phyloP scores from a whole-genome alignment of 2,113 vertebrate species.

The Aramus guarauna region DNA sequence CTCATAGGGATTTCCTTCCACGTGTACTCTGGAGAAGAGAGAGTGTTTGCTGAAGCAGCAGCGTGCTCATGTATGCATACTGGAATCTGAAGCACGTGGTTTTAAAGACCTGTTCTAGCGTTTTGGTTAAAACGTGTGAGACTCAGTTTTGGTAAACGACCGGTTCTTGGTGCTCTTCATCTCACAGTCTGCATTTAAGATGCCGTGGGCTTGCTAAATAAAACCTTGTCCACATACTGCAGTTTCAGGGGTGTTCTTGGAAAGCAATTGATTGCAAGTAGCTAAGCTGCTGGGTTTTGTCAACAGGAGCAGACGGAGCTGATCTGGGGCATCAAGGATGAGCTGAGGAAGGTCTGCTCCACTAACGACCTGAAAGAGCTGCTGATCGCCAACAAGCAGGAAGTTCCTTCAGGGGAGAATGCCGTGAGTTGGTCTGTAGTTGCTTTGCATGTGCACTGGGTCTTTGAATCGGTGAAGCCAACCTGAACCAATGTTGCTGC shows the following conservation, averaged over 20 bases:
- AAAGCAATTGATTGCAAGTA: neutral
- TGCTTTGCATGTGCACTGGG: neutral
- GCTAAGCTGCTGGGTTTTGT: neutral
- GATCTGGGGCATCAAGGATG: constrained; percentile 95
- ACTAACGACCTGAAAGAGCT: constrained; percentile 93
- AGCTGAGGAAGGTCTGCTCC: constrained; percentile 89
- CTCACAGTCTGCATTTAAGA: neutral
- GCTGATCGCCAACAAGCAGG: constrained; percentile 92
- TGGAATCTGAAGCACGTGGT: neutral
- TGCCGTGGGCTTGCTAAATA: neutral
- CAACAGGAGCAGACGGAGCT: constrained; percentile 89
- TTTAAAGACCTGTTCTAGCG: neutral
- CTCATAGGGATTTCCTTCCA: neutral
- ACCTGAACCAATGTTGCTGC: neutral
- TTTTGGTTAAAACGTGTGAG: neutral
- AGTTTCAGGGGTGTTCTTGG: neutral
- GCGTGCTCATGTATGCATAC: neutral
- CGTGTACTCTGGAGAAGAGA: neutral
- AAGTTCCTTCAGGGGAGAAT: constrained; percentile 92
- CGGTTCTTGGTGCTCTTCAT: neutral
- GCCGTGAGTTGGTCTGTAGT: constrained; percentile 78
- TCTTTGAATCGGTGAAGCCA: neutral
- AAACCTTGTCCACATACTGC: neutral
- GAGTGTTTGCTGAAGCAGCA: neutral
- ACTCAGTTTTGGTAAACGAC: neutral